phyloP scores from a whole-genome alignment of 64 coral and sea anemone species.

The Pocillopora damicornis region DNA sequence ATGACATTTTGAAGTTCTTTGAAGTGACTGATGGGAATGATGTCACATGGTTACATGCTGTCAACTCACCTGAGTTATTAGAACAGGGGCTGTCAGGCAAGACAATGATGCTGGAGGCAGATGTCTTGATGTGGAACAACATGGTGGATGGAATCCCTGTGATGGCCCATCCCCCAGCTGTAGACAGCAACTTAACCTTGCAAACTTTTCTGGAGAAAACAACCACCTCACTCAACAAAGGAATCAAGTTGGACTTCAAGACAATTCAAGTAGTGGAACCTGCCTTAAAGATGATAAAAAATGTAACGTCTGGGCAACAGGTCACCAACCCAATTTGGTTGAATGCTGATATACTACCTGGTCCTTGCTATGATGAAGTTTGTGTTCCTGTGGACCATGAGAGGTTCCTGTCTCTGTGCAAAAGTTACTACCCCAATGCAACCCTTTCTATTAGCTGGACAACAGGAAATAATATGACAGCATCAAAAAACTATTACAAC shows the following conservation, averaged over 20 bases:
- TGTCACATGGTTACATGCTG: slow-evolving; percentile 70
- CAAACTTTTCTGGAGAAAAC: slow-evolving; percentile 53
- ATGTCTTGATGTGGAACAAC: slow-evolving; percentile 62
- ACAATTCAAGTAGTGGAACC: slow-evolving; percentile 62
- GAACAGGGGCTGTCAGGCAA: slow-evolving; percentile 34
- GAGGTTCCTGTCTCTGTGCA: slow-evolving; percentile 42
- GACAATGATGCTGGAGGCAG: slow-evolving; percentile 76
- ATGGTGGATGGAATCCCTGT: slow-evolving; percentile 42
- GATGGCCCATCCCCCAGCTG: slow-evolving; percentile 79
- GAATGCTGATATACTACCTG: slow-evolving; percentile 71
- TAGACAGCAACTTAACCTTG: slow-evolving; percentile 77
- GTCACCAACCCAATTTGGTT: slow-evolving; percentile 65
- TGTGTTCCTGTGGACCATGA: slow-evolving; percentile 53
- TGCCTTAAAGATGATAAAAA: slow-evolving; percentile 54
- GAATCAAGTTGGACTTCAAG: slow-evolving; percentile 87
- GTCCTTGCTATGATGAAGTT: slow-evolving; percentile 54
- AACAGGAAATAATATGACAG: slow-evolving; percentile 46
- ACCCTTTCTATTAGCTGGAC: slow-evolving; percentile 74
- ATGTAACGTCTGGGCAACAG: slow-evolving; percentile 13
- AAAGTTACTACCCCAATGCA: slow-evolving; percentile 46
- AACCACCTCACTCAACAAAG: slow-evolving; percentile 28
- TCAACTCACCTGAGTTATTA: slow-evolving; percentile 50
- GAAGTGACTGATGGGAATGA: slow-evolving; percentile 14
- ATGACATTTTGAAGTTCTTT: slow-evolving; percentile 3
- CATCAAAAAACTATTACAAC: slow-evolving; percentile 48